These are phyloP conservation scores for Echinops telfairi DNA, from an alignment of 2,113 vertebrate genomes.

Conservation along the genomic window DNA sequence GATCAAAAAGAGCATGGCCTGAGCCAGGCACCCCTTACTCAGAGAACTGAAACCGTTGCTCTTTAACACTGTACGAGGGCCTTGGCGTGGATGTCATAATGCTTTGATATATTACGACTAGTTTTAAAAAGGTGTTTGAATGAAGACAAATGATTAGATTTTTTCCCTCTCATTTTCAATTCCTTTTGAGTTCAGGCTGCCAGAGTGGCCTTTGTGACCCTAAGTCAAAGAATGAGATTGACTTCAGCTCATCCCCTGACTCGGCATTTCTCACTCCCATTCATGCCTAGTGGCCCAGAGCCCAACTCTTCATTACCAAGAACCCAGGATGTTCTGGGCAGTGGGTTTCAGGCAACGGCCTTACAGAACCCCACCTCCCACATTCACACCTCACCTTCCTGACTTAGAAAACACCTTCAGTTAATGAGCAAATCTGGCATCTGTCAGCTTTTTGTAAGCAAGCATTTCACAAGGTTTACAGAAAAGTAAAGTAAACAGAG, in stretches of 20 bases:
- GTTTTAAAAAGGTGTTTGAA: background rate
- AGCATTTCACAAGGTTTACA: conserved; percentile 94
- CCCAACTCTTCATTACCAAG: background rate
- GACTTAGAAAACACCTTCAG: conserved; percentile 87
- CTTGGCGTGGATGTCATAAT: background rate
- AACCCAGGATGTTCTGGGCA: background rate
- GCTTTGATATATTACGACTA: background rate
- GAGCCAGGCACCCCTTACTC: background rate
- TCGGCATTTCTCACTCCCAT: background rate
- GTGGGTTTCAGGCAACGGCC: background rate
- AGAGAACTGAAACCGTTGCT: background rate
- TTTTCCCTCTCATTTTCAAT: background rate
- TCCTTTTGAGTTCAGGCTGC: background rate
- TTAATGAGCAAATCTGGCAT: conserved; percentile 88
- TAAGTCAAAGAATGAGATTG: background rate
- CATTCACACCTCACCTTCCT: conserved; percentile 86
- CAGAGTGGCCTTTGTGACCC: background rate
- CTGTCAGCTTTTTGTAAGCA: conserved; percentile 91
- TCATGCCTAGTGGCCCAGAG: background rate
- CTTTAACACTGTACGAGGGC: background rate
- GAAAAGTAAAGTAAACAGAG: conserved; percentile 94
- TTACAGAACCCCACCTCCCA: conserved; percentile 49
- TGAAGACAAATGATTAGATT: background rate
- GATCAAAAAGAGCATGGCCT: background rate
- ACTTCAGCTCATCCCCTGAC: background rate